Evolutionary conservation across 1,140 invertebrate genomes (phyloP).

Genomic region (Nephila pilipes): DNA sequence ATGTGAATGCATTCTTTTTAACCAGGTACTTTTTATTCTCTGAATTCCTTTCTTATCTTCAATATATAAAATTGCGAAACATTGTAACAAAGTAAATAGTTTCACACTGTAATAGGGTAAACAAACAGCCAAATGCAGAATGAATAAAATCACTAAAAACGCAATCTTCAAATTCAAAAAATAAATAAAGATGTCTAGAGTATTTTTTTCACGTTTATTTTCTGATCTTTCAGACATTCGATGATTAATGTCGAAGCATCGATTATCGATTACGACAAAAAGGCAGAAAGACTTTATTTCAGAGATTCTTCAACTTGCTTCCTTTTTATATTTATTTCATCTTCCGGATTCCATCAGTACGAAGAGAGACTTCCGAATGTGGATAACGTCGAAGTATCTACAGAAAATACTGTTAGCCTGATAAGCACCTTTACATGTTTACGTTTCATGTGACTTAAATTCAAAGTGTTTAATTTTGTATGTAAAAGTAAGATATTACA

Average conservation of each 20-base stretch:
- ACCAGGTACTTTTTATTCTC: too few relatives aligned
- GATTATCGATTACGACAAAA: slow-evolving; percentile 52
- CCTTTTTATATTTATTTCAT: neutral
- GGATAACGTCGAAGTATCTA: neutral
- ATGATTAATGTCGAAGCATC: slow-evolving; percentile 50
- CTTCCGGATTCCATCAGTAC: slow-evolving; percentile 38
- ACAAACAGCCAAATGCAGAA: neutral
- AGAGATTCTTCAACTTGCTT: neutral
- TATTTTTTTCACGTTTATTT: neutral
- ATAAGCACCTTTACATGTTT: too few relatives aligned
- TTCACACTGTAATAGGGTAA: neutral
- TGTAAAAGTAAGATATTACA: too few relatives aligned
- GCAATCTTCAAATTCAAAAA: slow-evolving; percentile 9
- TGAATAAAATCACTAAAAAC: neutral
- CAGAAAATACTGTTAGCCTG: neutral
- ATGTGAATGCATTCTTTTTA: too few relatives aligned
- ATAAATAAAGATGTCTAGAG: neutral
- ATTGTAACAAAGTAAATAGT: neutral
- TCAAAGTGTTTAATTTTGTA: too few relatives aligned
- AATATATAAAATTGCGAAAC: neutral
- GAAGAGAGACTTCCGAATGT: slow-evolving; percentile 36
- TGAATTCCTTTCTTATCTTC: too few relatives aligned
- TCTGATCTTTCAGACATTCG: slow-evolving; percentile 33
- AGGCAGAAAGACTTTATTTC: slow-evolving; percentile 49
- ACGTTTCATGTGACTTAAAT: too few relatives aligned